A percentile compares a stretch with the other conserved stretches of the same genome.
phyloP scores from a whole-genome alignment of 2,888 invertebrate genomes.

The Rhaphigaster nebulosa region DNA sequence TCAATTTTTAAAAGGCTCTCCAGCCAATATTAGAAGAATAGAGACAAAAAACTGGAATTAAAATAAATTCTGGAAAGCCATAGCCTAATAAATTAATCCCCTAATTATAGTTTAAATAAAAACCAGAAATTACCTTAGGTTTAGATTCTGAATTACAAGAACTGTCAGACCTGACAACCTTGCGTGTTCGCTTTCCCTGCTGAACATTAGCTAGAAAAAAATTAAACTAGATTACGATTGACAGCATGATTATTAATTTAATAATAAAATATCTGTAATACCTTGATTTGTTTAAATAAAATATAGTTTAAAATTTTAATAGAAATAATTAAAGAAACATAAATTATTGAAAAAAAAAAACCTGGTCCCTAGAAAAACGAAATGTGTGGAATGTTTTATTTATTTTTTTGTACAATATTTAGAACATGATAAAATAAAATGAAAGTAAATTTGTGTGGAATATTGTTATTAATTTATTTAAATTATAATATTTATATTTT shows the following conservation, averaged over 20 bases:
- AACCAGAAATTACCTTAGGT: slow-evolving; percentile 14
- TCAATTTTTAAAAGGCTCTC: background rate
- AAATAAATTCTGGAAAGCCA: background rate
- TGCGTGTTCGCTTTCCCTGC: slow-evolving; percentile 40
- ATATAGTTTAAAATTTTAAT: no score
- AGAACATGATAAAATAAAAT: no score
- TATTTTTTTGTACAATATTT: no score
- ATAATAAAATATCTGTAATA: background rate
- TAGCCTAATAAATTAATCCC: background rate
- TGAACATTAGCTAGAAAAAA: slow-evolving; percentile 51
- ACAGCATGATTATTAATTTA: background rate
- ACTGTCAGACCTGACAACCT: background rate
- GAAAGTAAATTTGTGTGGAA: no score
- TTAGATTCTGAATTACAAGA: slow-evolving; percentile 21
- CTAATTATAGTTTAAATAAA: background rate
- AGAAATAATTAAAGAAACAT: background rate
- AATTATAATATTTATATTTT: no score
- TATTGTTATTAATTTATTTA: no score
- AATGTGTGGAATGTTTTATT: no score
- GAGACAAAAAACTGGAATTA: background rate
- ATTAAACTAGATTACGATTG: background rate
- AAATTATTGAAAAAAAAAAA: background rate
- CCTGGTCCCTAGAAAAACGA: background rate
- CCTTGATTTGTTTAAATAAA: no score
- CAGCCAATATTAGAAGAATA: background rate